Evolutionary conservation across 92 coral and sea anemone species (phyloP), one percentile per base, ranked within the genome.

Genomic region (Epizoanthus scotinus): DNA sequence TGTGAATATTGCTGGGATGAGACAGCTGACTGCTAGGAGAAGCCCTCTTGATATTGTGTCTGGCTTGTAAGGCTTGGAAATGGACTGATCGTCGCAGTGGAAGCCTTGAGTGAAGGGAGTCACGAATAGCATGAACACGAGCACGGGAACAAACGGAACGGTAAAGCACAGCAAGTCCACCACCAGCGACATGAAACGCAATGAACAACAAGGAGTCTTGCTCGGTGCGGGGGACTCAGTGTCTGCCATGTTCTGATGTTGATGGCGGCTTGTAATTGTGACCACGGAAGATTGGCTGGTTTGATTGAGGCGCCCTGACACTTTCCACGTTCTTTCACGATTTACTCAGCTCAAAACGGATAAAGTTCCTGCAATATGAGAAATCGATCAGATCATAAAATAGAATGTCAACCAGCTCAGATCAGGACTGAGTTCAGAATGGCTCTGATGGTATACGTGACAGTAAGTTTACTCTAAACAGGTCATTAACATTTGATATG

Each of bases 81-180:
- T 86, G 25, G 82, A 79, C 54, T 71, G 82, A 70, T 86, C 89
- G 47, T 81, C 89, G 59, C 89, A 86, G 67, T 71, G 81, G 67
- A 86, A 86, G 5, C 89, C 89, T 10, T 85, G 85, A 29, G 77
- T 78, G 50, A 79, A 86, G 42, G 89, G 89, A 17, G 81, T 28
- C 10, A 83, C 85, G 0, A 36, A 63, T 0, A 66, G 7, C 58
- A 65, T 82, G 55, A 86, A 71, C 70, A 71, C 26, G n/a, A 66
- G n/a, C 12, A 86, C 67, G 22, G 78, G 31, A 1, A 74, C 54
- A 25, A 65, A 34, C 27, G 70, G 68, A 26, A 81, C 54, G 19
- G 50, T 9, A 24, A 82, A 70, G 69, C 86, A 82, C 7, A 82
- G 7, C 18, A 82, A 9, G 59, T 82, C 78, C 14, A 59, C 38